phyloP scores from a whole-genome alignment of 2,888 invertebrate species.

The Hirudinaria manillensis region DNA sequence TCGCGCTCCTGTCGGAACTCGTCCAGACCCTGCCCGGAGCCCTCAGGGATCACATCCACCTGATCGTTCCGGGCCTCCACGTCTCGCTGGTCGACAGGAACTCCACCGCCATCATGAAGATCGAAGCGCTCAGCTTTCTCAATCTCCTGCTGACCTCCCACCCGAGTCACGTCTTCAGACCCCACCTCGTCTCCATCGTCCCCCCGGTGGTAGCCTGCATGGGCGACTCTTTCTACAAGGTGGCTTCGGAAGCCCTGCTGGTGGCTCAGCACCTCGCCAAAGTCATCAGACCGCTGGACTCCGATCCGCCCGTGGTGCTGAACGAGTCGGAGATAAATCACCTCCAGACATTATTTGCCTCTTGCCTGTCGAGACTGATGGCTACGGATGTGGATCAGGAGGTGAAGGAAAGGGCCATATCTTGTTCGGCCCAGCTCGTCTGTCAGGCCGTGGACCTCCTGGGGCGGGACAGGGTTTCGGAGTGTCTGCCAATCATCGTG shows the following conservation, averaged over 20 bases:
- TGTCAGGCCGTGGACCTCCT: constrained; percentile 83
- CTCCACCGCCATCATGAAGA: constrained; percentile 87
- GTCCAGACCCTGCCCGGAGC: constrained; percentile 82
- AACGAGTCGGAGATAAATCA: constrained; percentile 53
- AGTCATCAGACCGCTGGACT: constrained; percentile 57
- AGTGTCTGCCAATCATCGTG: constrained; percentile 88
- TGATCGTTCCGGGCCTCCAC: constrained; percentile 69
- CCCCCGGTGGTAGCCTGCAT: constrained; percentile 78
- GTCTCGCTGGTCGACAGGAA: constrained; percentile 69
- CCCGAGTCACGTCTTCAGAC: constrained; percentile 58
- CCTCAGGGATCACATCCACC: constrained; percentile 73
- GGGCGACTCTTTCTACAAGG: constrained; percentile 94
- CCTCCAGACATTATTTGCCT: constrained; percentile 69
- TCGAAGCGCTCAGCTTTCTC: constrained; percentile 87
- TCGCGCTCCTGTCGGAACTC: constrained; percentile 81
- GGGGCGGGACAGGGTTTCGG: constrained; percentile 64
- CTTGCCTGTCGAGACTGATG: constrained; percentile 75
- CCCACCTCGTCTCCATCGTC: constrained; percentile 49
- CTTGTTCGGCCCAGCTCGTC: constrained; percentile 82
- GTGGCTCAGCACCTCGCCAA: constrained; percentile 88
- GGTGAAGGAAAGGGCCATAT: constrained; percentile 94
- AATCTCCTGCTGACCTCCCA: constrained; percentile 76
- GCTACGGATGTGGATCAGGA: constrained; percentile 98
- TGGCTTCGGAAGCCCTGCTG: constrained; percentile 87
- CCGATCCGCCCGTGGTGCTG: not conserved